Percentiles rank a stretch among this genome's conserved stretches.
Evolutionary conservation across 2,113 vertebrate genomes (phyloP).

Genomic region (Mus pahari): DNA sequence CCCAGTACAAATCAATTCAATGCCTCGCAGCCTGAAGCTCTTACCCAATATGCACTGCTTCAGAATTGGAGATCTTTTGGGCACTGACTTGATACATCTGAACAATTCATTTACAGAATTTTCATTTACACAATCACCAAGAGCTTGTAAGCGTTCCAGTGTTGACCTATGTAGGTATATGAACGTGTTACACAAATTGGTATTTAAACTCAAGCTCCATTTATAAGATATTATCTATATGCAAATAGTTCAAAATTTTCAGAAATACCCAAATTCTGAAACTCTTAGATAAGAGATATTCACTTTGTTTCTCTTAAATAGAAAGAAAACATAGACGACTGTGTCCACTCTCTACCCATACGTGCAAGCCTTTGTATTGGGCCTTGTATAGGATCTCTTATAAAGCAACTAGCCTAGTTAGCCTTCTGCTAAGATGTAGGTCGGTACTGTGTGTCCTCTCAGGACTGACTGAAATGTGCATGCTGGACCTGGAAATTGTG

Average conservation of each 20-base stretch:
- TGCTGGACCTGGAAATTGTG: neutral
- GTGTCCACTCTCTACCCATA: neutral
- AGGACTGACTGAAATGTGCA: neutral
- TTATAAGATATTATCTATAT: neutral
- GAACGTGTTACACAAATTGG: neutral
- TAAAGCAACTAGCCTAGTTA: neutral
- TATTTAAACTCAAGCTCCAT: neutral
- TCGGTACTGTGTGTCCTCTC: neutral
- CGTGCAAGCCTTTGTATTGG: neutral
- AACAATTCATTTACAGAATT: neutral
- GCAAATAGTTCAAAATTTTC: neutral
- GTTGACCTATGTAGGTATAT: neutral
- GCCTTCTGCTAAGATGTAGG: neutral
- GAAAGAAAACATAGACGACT: neutral
- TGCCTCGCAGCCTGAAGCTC: neutral
- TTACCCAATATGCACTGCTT: neutral
- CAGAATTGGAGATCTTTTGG: neutral
- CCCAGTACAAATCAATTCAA: neutral
- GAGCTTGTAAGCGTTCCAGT: neutral
- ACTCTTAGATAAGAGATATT: neutral
- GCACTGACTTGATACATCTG: neutral
- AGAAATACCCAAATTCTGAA: neutral
- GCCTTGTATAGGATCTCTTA: neutral
- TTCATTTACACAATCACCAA: neutral
- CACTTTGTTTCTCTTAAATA: neutral